Conservation (phyloP, 2,113 vertebrate genomes). For the Daboia siamensis region DNA sequence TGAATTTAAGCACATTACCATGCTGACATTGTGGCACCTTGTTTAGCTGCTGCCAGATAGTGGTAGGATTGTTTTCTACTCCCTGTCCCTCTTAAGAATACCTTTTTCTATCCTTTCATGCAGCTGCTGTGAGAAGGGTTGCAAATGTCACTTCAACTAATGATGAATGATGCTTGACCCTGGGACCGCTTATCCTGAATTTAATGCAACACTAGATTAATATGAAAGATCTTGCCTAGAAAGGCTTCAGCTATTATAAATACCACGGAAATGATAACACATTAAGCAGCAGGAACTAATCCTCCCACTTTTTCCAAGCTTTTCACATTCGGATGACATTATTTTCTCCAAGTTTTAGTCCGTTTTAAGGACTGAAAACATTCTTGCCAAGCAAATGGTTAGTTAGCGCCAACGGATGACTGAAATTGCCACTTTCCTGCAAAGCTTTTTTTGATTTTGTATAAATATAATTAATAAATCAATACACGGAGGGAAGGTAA, state of each 20-base stretch:
- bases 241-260: slow-evolving; percentile 67
- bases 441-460: slow-evolving; percentile 82
- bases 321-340: slow-evolving; percentile 79
- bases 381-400: slow-evolving; percentile 73
- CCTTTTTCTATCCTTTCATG: slow-evolving; percentile 76
- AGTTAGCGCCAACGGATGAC: slow-evolving; percentile 69
- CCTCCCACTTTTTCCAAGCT: slow-evolving; percentile 60
- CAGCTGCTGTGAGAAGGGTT: slow-evolving; percentile 88
- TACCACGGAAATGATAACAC: slow-evolving; percentile 58
- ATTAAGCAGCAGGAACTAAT: slow-evolving; percentile 66
- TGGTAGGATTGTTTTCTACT: slow-evolving; percentile 81
- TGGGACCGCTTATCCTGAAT: slow-evolving; percentile 77
- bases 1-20: slow-evolving; percentile 84
- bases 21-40: slow-evolving; percentile 96
- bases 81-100: slow-evolving; percentile 82
- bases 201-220: slow-evolving; percentile 82
- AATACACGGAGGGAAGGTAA: slow-evolving; percentile 90
- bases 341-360: slow-evolving; percentile 70
- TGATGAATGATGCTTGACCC: slow-evolving; percentile 99
- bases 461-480: slow-evolving; percentile 92
- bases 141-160: slow-evolving; percentile 94
- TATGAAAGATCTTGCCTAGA: slow-evolving; percentile 75
- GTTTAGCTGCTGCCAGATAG: slow-evolving; percentile 81
- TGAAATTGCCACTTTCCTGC: slow-evolving; percentile 76
- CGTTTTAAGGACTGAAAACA: slow-evolving; percentile 69